Evolutionary conservation across 2,888 invertebrate species (phyloP), one percentile per base, ranked within the genome.

Genomic region (Aspidapion aeneum): DNA sequence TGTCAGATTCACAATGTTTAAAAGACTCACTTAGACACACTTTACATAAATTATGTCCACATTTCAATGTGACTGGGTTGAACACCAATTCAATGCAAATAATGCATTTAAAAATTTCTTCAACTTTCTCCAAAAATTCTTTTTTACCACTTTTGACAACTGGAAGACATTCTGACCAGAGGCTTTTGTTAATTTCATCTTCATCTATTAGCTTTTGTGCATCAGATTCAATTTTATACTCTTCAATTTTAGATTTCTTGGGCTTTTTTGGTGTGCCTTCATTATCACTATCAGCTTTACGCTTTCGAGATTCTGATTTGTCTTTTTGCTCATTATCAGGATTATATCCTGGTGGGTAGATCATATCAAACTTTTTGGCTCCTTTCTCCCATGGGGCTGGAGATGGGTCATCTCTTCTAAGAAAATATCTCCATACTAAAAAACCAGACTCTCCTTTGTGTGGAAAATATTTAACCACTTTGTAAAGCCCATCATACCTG

Each of bases 401-500:
- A 1, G 74, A 79, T 0, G 89, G 87, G 78, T 94, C 94, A 75
- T 94, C 94, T 59, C 94, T 81, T 55, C 89, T 81, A 64, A 94
- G 75, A 49, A 90, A 75, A 75, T 90, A 94, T 63, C 90, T 86
- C 93, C 93, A 94, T 21, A 94, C 90, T 7, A 85, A 81, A 74
- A 86, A 92, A 0, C 93, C 93, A 1, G 91, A 89, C 72, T 88
- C 83, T 0, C 92, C 93, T 63, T 83, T 87, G 75, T 90, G 89
- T 0, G 89, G 89, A 80, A 90, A 93, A 75, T 93, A 94, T 72
- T 90, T 91, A 0, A 91, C 89, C 0, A 94, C 88, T 81, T 94
- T 94, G 78, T 94, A 94, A 59, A 93, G 87, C 0, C 94, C 94
- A 74, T 94, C 94, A 75, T 94, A 94, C 68, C 93, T 81, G 65